Conservation (phyloP, 2,888 invertebrate genomes). For the Liodrosophila aerea region DNA sequence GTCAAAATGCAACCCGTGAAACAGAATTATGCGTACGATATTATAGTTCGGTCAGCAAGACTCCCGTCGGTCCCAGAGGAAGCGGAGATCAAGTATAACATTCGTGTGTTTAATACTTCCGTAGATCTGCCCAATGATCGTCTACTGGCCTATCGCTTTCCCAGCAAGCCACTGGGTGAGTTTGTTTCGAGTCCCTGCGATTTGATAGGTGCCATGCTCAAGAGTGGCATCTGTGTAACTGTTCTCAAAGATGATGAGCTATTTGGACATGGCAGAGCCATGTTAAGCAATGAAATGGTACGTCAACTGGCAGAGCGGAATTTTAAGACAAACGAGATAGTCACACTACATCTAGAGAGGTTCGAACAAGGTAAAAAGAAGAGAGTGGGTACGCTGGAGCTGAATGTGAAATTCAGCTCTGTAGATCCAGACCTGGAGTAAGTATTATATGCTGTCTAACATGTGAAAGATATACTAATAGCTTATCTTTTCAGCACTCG, state of each 20-base stretch:
- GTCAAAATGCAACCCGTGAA: not conserved
- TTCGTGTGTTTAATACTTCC: constrained; percentile 39
- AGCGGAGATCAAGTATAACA: constrained; percentile 7
- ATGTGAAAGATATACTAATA: not conserved
- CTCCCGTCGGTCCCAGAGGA: not conserved
- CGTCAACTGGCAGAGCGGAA: constrained; percentile 49
- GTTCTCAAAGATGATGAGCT: constrained; percentile 12
- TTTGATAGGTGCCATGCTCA: constrained; percentile 32
- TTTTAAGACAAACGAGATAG: constrained; percentile 48
- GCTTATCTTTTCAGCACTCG: constrained; percentile 19
- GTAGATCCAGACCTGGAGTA: constrained; percentile 64
- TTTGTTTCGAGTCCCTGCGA: constrained; percentile 58
- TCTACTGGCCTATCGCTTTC: constrained; percentile 20
- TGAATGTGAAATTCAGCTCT: constrained; percentile 57
- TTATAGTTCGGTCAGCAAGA: not conserved
- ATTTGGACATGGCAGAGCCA: constrained; percentile 52
- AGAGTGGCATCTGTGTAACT: constrained; percentile 41
- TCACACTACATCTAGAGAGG: constrained; percentile 40
- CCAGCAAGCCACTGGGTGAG: constrained; percentile 18
- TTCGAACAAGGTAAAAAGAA: constrained; percentile 1
- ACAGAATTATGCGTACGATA: not conserved
- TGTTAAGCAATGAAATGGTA: constrained; percentile 52
- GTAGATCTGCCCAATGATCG: constrained; percentile 41
- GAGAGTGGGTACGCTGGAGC: constrained; percentile 42
- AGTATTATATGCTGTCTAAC: constrained; percentile 14